These are phyloP conservation scores for Trichechus manatus DNA, from an alignment of 2,113 vertebrate species.

Conservation along the genomic window DNA sequence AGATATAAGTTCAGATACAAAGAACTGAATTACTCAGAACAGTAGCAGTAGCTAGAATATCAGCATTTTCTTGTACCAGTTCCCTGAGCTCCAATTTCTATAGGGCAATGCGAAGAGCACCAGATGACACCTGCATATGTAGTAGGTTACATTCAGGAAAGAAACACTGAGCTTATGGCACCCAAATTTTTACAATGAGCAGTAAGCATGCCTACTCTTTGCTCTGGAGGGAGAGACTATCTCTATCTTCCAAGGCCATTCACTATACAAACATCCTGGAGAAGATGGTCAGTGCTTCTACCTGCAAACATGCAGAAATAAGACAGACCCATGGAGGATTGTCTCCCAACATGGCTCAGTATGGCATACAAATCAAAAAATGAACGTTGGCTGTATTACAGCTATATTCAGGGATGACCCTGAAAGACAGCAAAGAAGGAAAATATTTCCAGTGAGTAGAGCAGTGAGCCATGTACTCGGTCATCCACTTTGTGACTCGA, in stretches of 20 bases:
- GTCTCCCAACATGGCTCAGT: background rate
- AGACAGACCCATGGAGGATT: background rate
- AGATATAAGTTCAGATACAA: background rate
- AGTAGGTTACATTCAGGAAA: background rate
- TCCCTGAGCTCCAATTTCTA: background rate
- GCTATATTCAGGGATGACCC: background rate
- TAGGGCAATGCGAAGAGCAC: background rate
- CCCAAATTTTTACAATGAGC: background rate
- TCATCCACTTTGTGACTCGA: background rate
- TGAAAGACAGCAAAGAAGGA: background rate
- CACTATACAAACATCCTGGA: background rate
- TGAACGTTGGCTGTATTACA: background rate
- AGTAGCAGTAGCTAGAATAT: background rate
- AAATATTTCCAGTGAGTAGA: background rate
- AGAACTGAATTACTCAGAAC: background rate
- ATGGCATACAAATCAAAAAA: background rate
- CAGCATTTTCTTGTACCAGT: background rate
- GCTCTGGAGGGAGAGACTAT: background rate
- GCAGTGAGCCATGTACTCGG: background rate
- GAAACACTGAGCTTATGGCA: background rate
- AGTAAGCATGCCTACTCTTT: background rate
- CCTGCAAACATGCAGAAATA: background rate
- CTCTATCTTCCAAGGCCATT: background rate
- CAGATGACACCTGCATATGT: background rate
- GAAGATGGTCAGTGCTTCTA: background rate